These are phyloP conservation scores for Lacanobia oleracea DNA, from an alignment of 2,888 invertebrate species.

Conservation along the genomic window DNA sequence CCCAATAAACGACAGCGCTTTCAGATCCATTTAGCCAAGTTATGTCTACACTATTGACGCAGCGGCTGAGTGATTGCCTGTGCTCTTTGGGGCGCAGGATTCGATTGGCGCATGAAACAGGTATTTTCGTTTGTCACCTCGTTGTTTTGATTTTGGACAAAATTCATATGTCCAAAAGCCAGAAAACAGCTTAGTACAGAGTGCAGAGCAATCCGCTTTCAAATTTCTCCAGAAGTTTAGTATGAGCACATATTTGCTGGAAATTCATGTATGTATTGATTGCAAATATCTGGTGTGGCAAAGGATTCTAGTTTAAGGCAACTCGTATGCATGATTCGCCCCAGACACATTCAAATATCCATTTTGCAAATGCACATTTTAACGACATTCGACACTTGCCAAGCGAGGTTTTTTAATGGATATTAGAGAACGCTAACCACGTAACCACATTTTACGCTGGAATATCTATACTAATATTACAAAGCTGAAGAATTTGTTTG, in stretches of 20 bases:
- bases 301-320: slow-evolving; percentile 35
- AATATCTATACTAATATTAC: neutral
- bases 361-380: slow-evolving; percentile 60
- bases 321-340: slow-evolving; percentile 49
- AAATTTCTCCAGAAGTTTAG: neutral
- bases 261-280: slow-evolving; percentile 14
- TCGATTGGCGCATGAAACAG: neutral
- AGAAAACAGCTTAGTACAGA: neutral
- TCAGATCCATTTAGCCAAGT: slow-evolving; percentile 21
- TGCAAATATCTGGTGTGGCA: slow-evolving; percentile 28
- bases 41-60: slow-evolving; percentile 10
- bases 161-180: neutral
- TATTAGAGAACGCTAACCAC: slow-evolving; percentile 22
- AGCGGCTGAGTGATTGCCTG: neutral
- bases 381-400: slow-evolving; percentile 51
- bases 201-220: neutral
- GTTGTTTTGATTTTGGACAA: no score
- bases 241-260: neutral
- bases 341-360: slow-evolving; percentile 59
- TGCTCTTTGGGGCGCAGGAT: neutral
- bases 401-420: slow-evolving; percentile 39
- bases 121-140: neutral
- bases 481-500: no score
- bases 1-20: slow-evolving; percentile 40
- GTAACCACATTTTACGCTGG: slow-evolving; percentile 2